A percentile compares a stretch with the other conserved stretches of the same genome.
Evolutionary conservation across 2,888 invertebrate genomes (phyloP).

Genomic region (Eupelmus urozonus): DNA sequence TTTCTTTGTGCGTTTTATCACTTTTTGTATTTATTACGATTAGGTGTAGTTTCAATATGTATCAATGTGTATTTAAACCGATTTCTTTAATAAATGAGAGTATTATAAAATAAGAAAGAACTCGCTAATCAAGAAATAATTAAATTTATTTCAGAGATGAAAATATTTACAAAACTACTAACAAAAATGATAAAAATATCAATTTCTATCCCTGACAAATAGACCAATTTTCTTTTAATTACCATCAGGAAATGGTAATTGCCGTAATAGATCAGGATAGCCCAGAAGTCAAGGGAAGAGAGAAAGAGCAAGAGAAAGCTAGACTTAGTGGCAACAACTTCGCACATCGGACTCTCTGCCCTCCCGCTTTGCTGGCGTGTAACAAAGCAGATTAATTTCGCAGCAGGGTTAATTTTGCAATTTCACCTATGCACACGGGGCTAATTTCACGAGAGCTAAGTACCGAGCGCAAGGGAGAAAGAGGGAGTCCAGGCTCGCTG

Average conservation of each 20-base stretch:
- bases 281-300: not conserved
- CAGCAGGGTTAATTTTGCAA: slow-evolving; percentile 48
- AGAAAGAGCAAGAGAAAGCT: not conserved
- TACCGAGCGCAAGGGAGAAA: slow-evolving; percentile 29
- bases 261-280: slow-evolving; percentile 35
- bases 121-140: no score
- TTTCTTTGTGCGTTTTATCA: no score
- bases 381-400: slow-evolving; percentile 55
- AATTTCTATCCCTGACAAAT: slow-evolving; percentile 14
- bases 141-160: no score
- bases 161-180: no score
- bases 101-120: no score
- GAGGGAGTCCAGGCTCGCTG: slow-evolving; percentile 1
- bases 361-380: not conserved
- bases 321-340: slow-evolving; percentile 33
- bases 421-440: slow-evolving; percentile 52
- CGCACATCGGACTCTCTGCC: slow-evolving; percentile 12
- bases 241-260: slow-evolving; percentile 26
- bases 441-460: slow-evolving; percentile 43
- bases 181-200: not conserved
- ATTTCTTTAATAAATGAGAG: no score
- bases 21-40: no score
- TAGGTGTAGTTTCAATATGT: no score
- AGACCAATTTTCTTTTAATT: slow-evolving; percentile 32
- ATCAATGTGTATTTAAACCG: no score